Base-by-base conservation (phyloP, 2,888 invertebrate species). In the Taenaris catops region DNA sequence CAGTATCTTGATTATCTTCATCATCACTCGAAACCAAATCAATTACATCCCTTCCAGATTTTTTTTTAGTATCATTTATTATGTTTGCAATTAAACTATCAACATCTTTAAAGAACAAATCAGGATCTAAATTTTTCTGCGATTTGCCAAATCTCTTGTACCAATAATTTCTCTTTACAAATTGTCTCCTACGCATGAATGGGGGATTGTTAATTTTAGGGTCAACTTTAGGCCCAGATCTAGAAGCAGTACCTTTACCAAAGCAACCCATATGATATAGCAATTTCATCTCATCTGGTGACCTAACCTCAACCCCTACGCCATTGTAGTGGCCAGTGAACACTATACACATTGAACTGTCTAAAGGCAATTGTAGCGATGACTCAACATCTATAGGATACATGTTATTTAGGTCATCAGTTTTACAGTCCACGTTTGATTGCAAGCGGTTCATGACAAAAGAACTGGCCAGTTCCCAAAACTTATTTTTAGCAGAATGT, bases 211-310 rank as follows among this genome's bases (percentile, higher is more conserved):
- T 51, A 20, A 76, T 73, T 44, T 55, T 71, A 51, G 67, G 76
- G 14, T 65, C 67, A 43, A 69, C 76, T 14, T 63, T 70, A 38
- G 86, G 91, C 50, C 73, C 80, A 9, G 89, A 88, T 18, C 90
- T 84, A 0, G 93, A 92, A 20, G 87, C 62, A 3, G 90, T 90
- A 1, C 92, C 93, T 76, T 94, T 94, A 0, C 95, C 95, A 72
- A 92, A 95, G 62, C 88, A 92, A 0, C 95, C 95, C 88, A 90
- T 92, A 10, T 90, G 89, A 58, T 92, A 88, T 6, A 95, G 55
- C 2, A 86, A 70, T 44, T 80, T 74, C 62, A 92, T 91, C 52
- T 91, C 90, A 25, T 89, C 83, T 0, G 70, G 58, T 44, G 91
- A 84, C 23, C 66, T 75, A 14, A 95, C 78, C 52, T 91, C 90